Percentiles rank a stretch among this genome's conserved stretches.
Conservation (phyloP, 1,140 invertebrate genomes). For the Subanguina moxae region DNA sequence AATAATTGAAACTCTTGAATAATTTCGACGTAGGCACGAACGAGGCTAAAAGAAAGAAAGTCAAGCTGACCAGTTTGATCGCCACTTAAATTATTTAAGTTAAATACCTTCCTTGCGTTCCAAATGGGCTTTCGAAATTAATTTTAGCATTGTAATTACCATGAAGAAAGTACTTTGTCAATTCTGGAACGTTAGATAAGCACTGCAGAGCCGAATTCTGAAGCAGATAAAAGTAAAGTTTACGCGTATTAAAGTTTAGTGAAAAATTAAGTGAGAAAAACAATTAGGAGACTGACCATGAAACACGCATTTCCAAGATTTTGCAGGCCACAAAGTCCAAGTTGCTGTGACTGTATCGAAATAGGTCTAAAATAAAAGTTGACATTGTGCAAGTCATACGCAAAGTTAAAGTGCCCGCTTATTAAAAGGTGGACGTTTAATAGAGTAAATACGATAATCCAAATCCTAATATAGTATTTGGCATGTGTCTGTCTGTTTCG, state of each 20-base stretch:
- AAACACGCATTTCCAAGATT: constrained; percentile 70
- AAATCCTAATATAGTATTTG: too few relatives aligned
- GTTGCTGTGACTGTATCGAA: neutral
- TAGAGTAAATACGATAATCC: too few relatives aligned
- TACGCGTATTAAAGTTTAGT: too few relatives aligned
- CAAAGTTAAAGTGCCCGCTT: neutral
- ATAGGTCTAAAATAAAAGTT: neutral
- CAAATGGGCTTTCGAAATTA: constrained; percentile 67
- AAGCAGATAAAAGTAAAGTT: constrained; percentile 1
- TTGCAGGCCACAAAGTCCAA: constrained; percentile 50
- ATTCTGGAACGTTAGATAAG: constrained; percentile 62
- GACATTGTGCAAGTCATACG: neutral
- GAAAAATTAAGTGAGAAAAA: too few relatives aligned
- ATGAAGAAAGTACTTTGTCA: constrained; percentile 64
- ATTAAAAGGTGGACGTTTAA: too few relatives aligned
- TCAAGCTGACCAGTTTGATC: neutral
- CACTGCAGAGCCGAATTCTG: constrained; percentile 60
- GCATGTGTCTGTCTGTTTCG: too few relatives aligned
- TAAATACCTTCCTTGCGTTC: constrained; percentile 65
- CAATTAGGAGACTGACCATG: constrained; percentile 55
- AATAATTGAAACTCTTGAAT: too few relatives aligned
- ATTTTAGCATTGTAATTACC: constrained; percentile 64
- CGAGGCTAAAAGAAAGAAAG: constrained; percentile 61
- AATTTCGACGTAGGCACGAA: constrained; percentile 66
- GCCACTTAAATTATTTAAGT: too few relatives aligned